These are phyloP conservation scores for Clytia hemisphaerica DNA, from an alignment of 30 jellyfish, hydroid and myxozoan species.

Conservation along the genomic window DNA sequence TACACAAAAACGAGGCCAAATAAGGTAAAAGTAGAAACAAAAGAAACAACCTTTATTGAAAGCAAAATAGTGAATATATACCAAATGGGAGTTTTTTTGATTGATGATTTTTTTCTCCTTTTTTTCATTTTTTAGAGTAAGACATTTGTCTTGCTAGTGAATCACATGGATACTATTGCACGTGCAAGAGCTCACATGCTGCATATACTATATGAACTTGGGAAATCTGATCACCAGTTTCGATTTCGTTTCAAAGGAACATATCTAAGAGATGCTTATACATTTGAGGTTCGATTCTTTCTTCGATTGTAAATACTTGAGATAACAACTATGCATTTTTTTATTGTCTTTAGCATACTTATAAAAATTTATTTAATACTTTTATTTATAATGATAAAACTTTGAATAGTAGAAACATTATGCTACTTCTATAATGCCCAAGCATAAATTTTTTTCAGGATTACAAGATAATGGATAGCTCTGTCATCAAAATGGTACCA, in stretches of 20 bases:
- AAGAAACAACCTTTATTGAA: too few species aligned
- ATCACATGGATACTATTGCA: constrained; percentile 73
- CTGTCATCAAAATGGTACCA: constrained; percentile 93
- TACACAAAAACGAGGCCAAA: too few species aligned
- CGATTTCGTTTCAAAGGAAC: constrained; percentile 85
- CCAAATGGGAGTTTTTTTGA: background rate
- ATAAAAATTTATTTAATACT: background rate
- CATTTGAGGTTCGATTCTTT: constrained; percentile 65
- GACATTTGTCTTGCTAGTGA: constrained; percentile 77
- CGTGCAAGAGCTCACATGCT: constrained; percentile 95
- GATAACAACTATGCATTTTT: background rate
- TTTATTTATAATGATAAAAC: background rate
- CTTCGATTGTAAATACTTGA: too few species aligned
- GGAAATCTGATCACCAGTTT: constrained; percentile 82
- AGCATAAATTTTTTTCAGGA: constrained; percentile 28
- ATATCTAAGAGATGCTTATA: constrained; percentile 91
- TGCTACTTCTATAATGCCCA: background rate
- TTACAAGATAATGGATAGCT: constrained; percentile 78
- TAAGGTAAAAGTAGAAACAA: too few species aligned
- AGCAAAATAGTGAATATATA: too few species aligned
- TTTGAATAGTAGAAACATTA: background rate
- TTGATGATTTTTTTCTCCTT: background rate
- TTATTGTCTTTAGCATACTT: too few species aligned
- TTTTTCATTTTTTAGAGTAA: constrained; percentile 37
- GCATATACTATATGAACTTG: constrained; percentile 84